These are phyloP conservation scores for Lampris megalopsis DNA, from an alignment of 2,113 vertebrate genomes.

Conservation along the genomic window DNA sequence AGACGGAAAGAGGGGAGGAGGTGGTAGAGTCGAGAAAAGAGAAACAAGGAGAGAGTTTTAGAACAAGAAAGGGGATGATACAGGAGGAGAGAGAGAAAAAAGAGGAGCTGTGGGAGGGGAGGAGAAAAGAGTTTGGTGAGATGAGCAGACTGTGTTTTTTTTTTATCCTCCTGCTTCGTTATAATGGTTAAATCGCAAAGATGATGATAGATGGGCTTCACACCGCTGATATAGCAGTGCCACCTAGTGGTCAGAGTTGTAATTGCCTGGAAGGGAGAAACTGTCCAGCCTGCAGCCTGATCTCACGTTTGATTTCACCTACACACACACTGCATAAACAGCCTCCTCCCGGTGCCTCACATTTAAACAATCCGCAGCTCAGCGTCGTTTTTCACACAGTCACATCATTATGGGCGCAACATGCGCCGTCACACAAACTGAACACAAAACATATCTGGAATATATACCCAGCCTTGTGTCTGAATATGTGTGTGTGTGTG, in stretches of 20 bases:
- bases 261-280: neutral
- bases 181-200: constrained; percentile 5
- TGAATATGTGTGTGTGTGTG: constrained; percentile 20
- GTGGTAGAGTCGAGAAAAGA: neutral
- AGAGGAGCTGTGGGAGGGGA: neutral
- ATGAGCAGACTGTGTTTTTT: neutral
- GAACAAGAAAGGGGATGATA: neutral
- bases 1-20: neutral
- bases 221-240: constrained; percentile 41
- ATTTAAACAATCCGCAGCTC: constrained; percentile 34
- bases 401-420: constrained; percentile 44
- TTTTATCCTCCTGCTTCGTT: constrained; percentile 13
- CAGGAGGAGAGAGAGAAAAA: neutral
- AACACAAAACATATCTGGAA: constrained; percentile 48
- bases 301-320: constrained; percentile 20
- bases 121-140: neutral
- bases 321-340: constrained; percentile 6
- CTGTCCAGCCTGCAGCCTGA: constrained; percentile 3
- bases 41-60: neutral
- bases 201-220: constrained; percentile 3
- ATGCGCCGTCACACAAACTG: constrained; percentile 38
- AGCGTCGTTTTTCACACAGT: constrained; percentile 42
- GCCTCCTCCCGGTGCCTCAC: constrained; percentile 23
- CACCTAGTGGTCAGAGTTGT: constrained; percentile 41
- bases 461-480: constrained; percentile 23